Evolutionary conservation across 1,140 invertebrate species (phyloP).

Genomic region (Monochamus saltuarius): DNA sequence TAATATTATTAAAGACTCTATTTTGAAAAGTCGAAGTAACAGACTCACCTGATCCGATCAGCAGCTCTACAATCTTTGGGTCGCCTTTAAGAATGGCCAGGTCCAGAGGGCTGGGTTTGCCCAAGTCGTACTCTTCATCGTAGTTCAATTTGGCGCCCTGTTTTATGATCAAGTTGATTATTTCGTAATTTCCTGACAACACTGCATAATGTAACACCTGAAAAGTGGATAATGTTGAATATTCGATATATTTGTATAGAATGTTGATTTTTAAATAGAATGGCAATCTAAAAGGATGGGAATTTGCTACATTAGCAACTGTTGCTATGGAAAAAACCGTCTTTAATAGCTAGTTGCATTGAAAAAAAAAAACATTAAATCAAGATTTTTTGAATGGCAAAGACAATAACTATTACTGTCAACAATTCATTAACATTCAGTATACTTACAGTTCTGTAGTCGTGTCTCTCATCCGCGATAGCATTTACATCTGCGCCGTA

Average conservation of each 20-base stretch:
- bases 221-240: constrained; percentile 8
- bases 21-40: not conserved
- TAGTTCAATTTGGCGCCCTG: constrained; percentile 75
- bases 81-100: constrained; percentile 82
- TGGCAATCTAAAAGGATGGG: no score
- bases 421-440: no score
- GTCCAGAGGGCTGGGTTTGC: constrained; percentile 81
- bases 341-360: no score
- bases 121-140: constrained; percentile 62
- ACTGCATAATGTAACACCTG: constrained; percentile 82
- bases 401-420: no score
- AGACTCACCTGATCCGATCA: constrained; percentile 65
- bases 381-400: no score
- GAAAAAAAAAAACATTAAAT: no score
- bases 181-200: constrained; percentile 72
- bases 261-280: no score
- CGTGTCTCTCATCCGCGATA: constrained; percentile 76
- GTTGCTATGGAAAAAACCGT: no score
- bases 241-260: no score
- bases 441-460: constrained; percentile 68
- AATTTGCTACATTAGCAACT: no score
- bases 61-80: constrained; percentile 67
- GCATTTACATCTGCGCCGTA: constrained; percentile 82
- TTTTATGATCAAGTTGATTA: constrained; percentile 79
- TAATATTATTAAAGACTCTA: not conserved